phyloP scores from a whole-genome alignment of 2,888 invertebrate species.

The Chrysolina americana region DNA sequence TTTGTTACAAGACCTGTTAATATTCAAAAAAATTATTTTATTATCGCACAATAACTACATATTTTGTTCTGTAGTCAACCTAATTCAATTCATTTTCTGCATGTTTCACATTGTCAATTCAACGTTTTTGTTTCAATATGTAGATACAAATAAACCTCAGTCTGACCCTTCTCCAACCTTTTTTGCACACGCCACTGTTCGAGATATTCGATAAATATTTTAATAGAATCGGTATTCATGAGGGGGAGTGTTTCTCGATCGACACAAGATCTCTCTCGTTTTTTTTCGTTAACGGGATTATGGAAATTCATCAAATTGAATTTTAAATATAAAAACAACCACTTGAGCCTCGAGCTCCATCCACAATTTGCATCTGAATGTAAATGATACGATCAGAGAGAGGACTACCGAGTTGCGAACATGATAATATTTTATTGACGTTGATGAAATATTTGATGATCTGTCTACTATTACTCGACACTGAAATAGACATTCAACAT shows the following conservation, averaged over 20 bases:
- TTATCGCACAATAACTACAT: too few species aligned
- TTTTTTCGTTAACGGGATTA: slow-evolving; percentile 19
- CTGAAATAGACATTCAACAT: too few species aligned
- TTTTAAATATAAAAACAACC: slow-evolving; percentile 10
- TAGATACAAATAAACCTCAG: too few species aligned
- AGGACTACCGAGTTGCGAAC: not conserved
- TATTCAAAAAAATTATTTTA: too few species aligned
- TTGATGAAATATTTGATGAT: not conserved
- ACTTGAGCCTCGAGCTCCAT: not conserved
- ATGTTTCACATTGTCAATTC: too few species aligned
- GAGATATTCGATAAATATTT: slow-evolving; percentile 7
- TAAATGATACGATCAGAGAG: not conserved
- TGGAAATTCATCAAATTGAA: slow-evolving; percentile 12
- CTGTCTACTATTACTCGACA: too few species aligned
- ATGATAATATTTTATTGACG: not conserved
- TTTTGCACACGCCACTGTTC: not conserved
- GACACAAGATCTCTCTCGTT: not conserved
- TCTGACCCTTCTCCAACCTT: not conserved
- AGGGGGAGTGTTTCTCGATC: not conserved
- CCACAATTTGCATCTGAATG: not conserved
- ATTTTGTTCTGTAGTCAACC: too few species aligned
- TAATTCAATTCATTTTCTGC: too few species aligned
- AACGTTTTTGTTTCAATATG: too few species aligned
- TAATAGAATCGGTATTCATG: slow-evolving; percentile 18
- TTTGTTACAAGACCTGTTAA: too few species aligned